Evolutionary conservation across 1,140 invertebrate genomes (phyloP), one percentile per base, ranked within the genome.

Genomic region (Drosophila sturtevanti): DNA sequence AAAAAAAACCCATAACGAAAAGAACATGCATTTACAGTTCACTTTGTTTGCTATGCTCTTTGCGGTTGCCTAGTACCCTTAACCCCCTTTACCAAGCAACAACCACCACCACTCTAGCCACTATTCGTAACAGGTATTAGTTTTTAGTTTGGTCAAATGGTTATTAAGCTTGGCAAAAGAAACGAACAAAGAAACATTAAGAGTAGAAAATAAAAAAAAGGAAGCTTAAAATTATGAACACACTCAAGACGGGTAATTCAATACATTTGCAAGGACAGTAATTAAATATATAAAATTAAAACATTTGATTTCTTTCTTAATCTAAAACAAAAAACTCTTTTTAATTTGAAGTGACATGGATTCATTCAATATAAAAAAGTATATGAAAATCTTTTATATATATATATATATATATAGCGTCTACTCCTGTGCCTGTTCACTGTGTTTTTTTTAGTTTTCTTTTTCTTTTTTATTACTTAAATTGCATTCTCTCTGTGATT

Each of bases 401-500:
- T n/a, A n/a, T n/a, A n/a, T n/a, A n/a, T n/a, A n/a, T n/a, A n/a
- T n/a, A n/a, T n/a, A n/a, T 9, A 44, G 16, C n/a, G n/a, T 44
- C 41, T 18, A 44, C 14, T 44, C 41, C 41, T 44, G 41, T 16
- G 41, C 41, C 7, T 48, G 16, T 21, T 48, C 16, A 9, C 41
- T 44, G 14, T 44, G 3, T 41, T 41, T 16, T 16, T 16, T 18
- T 16, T 18, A 35, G 63, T 77, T 38, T 56, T 68, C 11, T 52
- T 69, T 51, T 68, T 35, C 68, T 62, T 64, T 72, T 68, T 72
- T 41, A 51, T 69, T 60, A 74, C 75, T 78, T 75, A 77, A 81
- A 81, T 81, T 81, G 64, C 68, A 75, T 68, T 68, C 35, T 34
- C 66, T 59, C 63, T 71, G 72, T 78, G 75, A 78, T 85, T 79